Evolutionary conservation across 2,113 vertebrate species (phyloP), one percentile per base, ranked within the genome.

Genomic region (Gadus macrocephalus): DNA sequence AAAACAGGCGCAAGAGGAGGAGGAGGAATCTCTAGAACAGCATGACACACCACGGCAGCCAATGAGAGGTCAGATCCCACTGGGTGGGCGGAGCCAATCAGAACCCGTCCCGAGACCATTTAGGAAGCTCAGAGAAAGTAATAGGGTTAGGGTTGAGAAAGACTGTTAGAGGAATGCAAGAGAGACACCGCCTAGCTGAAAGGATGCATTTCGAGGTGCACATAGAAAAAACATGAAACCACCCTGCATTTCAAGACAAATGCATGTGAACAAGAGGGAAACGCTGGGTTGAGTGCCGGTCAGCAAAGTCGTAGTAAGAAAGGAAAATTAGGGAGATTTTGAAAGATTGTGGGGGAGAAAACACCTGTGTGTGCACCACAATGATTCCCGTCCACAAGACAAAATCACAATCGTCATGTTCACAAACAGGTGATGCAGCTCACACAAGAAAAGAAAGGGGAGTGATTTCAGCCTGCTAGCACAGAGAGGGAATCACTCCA

Each of bases 41-140:
- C 96, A 98, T 98, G 97, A 97, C 97, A 98, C 95, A 96, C 95
- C 94, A 95, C 93, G 95, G 90, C 93, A 93, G 86, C 87, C 81
- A 88, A 78, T 66, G 75, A 88, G 38, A 83, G 83, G 71, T 72
- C 75, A 78, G 62, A 76, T 80, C 78, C 72, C 76, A 58, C 55
- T 58, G 55, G 55, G 55, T 68, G 70, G 68, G 42, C 78, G 69
- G 70, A 67, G 78, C 76, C 75, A 76, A 71, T 81, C 72, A 73
- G 79, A 56, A 53, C 68, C 62, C 68, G 71, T 42, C 63, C 72
- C 81, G 69, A 62, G 75, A 66, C 58, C 69, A 78, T 66, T 70
- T 58, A 62, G 14, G 66, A n/a, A 78, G 69, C 74, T 78, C 42
- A 66, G 64, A 75, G 71, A 53, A 70, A 79, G 67, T 86, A 68